phyloP scores from a whole-genome alignment of 2,113 vertebrate genomes.

The Leiothrix lutea region DNA sequence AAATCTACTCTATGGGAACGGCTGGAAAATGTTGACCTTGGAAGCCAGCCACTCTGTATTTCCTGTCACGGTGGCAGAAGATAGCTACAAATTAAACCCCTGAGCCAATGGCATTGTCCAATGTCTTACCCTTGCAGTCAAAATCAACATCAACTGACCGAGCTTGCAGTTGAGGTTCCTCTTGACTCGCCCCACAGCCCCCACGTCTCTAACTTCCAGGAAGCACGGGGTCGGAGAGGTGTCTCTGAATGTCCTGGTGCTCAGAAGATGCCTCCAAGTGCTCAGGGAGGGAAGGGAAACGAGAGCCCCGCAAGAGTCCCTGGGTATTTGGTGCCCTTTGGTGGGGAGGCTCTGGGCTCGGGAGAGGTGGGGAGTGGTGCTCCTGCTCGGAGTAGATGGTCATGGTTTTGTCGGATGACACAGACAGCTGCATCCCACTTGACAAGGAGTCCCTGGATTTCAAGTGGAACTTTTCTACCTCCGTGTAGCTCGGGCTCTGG shows the following conservation, averaged over 20 bases:
- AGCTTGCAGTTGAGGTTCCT: slow-evolving; percentile 31
- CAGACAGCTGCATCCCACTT: slow-evolving; percentile 71
- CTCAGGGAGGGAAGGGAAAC: slow-evolving; percentile 90
- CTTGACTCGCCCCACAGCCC: neutral
- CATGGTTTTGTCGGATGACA: slow-evolving; percentile 72
- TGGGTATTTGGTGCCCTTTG: slow-evolving; percentile 38
- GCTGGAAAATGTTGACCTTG: slow-evolving; percentile 38
- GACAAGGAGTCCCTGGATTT: slow-evolving; percentile 79
- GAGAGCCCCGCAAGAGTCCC: slow-evolving; percentile 74
- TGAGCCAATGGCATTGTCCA: slow-evolving; percentile 41
- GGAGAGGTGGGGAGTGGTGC: slow-evolving; percentile 35
- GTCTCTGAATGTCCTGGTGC: slow-evolving; percentile 84
- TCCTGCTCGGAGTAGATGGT: slow-evolving; percentile 70
- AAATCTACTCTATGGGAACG: slow-evolving; percentile 49
- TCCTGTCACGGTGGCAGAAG: slow-evolving; percentile 26
- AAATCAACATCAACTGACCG: slow-evolving; percentile 9
- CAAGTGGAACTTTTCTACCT: slow-evolving; percentile 71
- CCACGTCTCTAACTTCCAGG: slow-evolving; percentile 79
- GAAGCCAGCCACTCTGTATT: slow-evolving; percentile 32
- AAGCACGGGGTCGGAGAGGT: slow-evolving; percentile 86
- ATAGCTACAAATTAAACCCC: slow-evolving; percentile 39
- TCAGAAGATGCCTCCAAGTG: slow-evolving; percentile 78
- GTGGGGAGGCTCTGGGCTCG: slow-evolving; percentile 43
- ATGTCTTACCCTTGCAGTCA: neutral
- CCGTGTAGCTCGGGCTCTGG: slow-evolving; percentile 75